Evolutionary conservation across 2,888 invertebrate genomes (phyloP), one percentile per base, ranked within the genome.

Genomic region (Platyscelio sp.): DNA sequence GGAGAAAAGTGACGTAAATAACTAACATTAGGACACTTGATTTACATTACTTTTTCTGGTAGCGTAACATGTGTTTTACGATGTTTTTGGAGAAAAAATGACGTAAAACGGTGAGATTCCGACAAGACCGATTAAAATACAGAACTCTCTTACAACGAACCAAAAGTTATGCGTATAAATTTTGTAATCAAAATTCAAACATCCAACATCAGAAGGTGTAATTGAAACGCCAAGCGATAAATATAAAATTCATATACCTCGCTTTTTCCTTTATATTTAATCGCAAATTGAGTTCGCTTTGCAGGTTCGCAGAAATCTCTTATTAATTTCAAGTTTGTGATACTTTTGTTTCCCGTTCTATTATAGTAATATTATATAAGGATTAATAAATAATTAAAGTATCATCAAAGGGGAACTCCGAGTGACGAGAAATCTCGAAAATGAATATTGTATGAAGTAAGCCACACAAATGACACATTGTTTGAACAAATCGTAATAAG

Each of bases 401-500:
- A 51, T 38, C 15, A 18, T 54, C 74, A 54, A 33, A 54, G 27
- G 49, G 15, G 26, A 63, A 20, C 63, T 63, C 27, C 29, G 60
- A 43, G 24, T 27, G 27, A 51, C 65, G 54, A 63, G 65, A 27
- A 43, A 61, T 61, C 58, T 70, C n/a, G 61, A 77, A 77, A 78
- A 71, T 78, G 58, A 72, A 58, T 67, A n/a, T n/a, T n/a, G n/a
- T n/a, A 46, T 71, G 29, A 77, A 33, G 29, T 58, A 27, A 38
- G 29, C 33, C 60, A 20, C 65, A 18, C 33, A 38, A 67, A 65
- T 61, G 70, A 78, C 54, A 63, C 70, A 71, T 33, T 63, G 63
- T 78, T 78, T 51, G 56, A 63, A 78, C 46, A 71, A 78, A 63
- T 71, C 61, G 51, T 78, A 63, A 71, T 65, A 71, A 71, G 63